A percentile compares a stretch with the other conserved stretches of the same genome.
phyloP scores from a whole-genome alignment of 2,113 vertebrate genomes.

The Nestor notabilis region DNA sequence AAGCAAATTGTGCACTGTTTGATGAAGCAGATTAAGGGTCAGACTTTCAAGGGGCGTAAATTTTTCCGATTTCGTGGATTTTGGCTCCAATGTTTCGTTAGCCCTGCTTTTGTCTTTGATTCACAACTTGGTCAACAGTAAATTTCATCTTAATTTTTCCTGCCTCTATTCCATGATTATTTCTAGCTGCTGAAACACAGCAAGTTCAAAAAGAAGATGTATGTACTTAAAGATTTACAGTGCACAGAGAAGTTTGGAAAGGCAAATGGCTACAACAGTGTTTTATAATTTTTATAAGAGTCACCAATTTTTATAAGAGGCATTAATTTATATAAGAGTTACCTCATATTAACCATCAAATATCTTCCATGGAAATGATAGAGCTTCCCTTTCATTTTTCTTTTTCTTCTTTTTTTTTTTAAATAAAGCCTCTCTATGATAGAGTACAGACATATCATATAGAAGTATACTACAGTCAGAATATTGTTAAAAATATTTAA shows the following conservation, averaged over 20 bases:
- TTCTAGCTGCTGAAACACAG: background rate
- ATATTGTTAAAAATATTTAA: background rate
- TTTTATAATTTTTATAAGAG: background rate
- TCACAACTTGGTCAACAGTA: background rate
- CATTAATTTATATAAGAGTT: background rate
- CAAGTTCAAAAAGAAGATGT: background rate
- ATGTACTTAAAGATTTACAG: background rate
- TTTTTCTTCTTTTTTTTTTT: background rate
- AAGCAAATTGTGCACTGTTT: background rate
- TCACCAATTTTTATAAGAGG: background rate
- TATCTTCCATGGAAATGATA: background rate
- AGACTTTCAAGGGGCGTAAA: background rate
- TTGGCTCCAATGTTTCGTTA: background rate
- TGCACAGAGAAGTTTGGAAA: background rate
- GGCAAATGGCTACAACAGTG: background rate
- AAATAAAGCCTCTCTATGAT: background rate
- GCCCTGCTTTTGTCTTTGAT: background rate
- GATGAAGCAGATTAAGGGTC: background rate
- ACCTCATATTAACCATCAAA: background rate
- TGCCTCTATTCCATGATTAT: background rate
- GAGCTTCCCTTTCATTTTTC: fast-evolving
- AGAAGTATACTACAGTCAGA: background rate
- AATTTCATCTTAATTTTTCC: background rate
- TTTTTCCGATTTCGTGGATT: background rate
- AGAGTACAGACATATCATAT: background rate